These are phyloP conservation scores for Crossocerus cetratus DNA, from an alignment of 2,888 invertebrate genomes.

Conservation along the genomic window DNA sequence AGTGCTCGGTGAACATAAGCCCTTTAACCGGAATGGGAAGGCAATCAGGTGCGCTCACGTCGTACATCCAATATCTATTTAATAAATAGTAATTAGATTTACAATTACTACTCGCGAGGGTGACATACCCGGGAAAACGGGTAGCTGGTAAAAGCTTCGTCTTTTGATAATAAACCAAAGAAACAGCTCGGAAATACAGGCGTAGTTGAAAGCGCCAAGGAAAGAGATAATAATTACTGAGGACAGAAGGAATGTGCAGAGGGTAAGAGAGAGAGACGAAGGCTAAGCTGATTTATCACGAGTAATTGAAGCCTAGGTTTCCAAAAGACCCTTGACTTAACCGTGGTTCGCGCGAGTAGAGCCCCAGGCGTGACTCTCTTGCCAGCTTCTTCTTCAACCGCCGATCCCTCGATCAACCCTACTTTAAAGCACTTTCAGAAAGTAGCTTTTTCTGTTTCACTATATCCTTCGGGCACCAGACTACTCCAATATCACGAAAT, in stretches of 20 bases:
- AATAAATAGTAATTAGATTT: not conserved
- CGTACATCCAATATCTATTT: not conserved
- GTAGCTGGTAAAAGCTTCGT: too few species aligned
- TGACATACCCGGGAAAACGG: too few species aligned
- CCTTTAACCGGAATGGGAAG: constrained; percentile 73
- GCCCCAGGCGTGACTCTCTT: too few species aligned
- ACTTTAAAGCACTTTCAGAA: too few species aligned
- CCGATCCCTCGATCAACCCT: too few species aligned
- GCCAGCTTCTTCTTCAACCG: too few species aligned
- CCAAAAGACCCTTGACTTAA: constrained; percentile 11
- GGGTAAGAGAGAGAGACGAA: constrained; percentile 7
- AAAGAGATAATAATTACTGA: constrained; percentile 57
- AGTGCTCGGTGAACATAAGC: constrained; percentile 64
- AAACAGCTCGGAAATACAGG: not conserved
- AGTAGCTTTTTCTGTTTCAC: too few species aligned
- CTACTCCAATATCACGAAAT: too few species aligned
- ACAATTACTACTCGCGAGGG: not conserved
- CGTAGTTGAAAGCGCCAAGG: not conserved
- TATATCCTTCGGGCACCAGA: too few species aligned
- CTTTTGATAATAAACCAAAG: not conserved
- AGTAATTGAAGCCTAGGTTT: constrained; percentile 56
- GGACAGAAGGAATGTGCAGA: constrained; percentile 48
- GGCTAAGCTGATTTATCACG: constrained; percentile 55
- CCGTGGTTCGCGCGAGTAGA: too few species aligned
- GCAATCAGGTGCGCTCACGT: constrained; percentile 67